Evolutionary conservation across 2,113 vertebrate species (phyloP), one percentile per base, ranked within the genome.

Genomic region (Platichthys stellatus): DNA sequence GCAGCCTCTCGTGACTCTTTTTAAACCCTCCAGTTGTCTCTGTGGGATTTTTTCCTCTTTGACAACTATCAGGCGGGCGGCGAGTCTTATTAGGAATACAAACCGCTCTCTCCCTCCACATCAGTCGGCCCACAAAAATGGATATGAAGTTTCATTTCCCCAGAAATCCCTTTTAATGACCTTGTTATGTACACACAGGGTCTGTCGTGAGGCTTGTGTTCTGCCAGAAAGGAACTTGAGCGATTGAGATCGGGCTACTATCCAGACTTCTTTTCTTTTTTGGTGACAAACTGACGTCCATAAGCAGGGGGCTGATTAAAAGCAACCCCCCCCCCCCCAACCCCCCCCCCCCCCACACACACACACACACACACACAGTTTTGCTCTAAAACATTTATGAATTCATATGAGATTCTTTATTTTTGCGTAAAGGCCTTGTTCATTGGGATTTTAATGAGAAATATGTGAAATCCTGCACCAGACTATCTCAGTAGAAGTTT

Each of bases 1-100:
- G 69, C 70, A 66, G 78, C 45, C 58, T 54, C 84, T 83, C 6
- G 13, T 84, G 84, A 78, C 73, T 81, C 77, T 67, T 24, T 24
- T 78, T 81, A 87, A 87, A 67, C 68, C 77, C 60, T 47, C 8
- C 54, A 57, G 69, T 77, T 81, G 47, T 85, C 67, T 77, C 74
- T 76, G 28, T 70, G 26, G 23, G 45, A 20, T 82, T 82, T 71
- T 71, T 24, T 80, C 24, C 61, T 63, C 69, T 90, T 83, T 80
- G 76, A 81, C 78, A 74, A 72, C 71, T 57, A 65, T 74, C 76
- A 60, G 78, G 43, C 74, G 72, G 38, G 45, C 35, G 45, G 26
- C 53, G 38, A 75, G 7, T 23, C 12, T 72, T 66, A 69, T 74
- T 64, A 51, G 81, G 64, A 82, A 47, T 28, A 67, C 70, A 28